These are phyloP conservation scores for Romanogobio albipinnatus DNA, from an alignment of 2,113 vertebrate species.

Conservation along the genomic window DNA sequence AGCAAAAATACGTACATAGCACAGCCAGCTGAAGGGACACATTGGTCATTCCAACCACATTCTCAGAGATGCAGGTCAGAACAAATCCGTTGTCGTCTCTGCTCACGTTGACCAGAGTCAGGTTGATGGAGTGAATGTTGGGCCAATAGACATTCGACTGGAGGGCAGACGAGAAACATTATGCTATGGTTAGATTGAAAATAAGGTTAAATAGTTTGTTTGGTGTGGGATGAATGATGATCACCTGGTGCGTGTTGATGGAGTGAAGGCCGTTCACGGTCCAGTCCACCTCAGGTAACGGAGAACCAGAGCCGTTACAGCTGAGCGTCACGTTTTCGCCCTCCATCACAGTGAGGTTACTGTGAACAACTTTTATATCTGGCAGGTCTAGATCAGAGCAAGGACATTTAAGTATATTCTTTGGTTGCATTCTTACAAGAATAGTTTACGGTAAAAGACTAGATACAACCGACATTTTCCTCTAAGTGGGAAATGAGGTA, in stretches of 20 bases:
- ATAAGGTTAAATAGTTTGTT: neutral
- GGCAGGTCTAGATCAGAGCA: slow-evolving; percentile 82
- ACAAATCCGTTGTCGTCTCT: slow-evolving; percentile 93
- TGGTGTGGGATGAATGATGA: slow-evolving; percentile 3
- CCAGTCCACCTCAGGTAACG: slow-evolving; percentile 96
- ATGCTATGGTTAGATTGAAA: neutral
- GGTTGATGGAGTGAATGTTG: slow-evolving; percentile 93
- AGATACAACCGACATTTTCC: too few relatives aligned
- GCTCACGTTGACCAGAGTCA: slow-evolving; percentile 93
- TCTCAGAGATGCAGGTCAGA: slow-evolving; percentile 94
- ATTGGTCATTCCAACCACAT: slow-evolving; percentile 96
- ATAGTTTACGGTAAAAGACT: neutral
- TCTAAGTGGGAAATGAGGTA: too few relatives aligned
- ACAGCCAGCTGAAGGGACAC: slow-evolving; percentile 91
- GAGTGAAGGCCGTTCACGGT: slow-evolving; percentile 89
- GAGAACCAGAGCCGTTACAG: slow-evolving; percentile 92
- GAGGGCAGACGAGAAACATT: neutral
- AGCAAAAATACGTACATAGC: slow-evolving; percentile 84
- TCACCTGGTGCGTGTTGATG: slow-evolving; percentile 96
- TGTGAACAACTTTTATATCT: slow-evolving; percentile 94
- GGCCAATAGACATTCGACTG: slow-evolving; percentile 96
- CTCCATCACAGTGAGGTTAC: slow-evolving; percentile 88
- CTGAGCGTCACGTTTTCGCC: slow-evolving; percentile 92
- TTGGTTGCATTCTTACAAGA: neutral
- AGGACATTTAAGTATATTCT: neutral